Base-by-base conservation (phyloP, 2,888 invertebrate species). In the Stratiomys singularior region DNA sequence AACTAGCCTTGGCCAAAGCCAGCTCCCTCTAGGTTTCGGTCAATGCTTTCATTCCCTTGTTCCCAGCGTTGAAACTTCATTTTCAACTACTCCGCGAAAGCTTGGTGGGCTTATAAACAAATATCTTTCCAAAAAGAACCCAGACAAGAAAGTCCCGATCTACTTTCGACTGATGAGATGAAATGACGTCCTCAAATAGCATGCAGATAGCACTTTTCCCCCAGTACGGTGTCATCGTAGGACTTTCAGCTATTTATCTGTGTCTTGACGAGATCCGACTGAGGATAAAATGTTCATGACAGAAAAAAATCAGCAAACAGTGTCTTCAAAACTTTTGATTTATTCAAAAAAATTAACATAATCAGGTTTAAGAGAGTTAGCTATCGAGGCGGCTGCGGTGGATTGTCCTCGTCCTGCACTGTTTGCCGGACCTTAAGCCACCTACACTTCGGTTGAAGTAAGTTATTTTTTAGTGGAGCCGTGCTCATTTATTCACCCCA, bases 271-370 rank as follows among this genome's bases (percentile, higher is more conserved):
- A 69, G 69, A 69, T 69, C 46, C 46, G 46, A 21, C 46, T 46
- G 46, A 25, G 46, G 69, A 69, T 69, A 69, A 69, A 25, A 46
- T 23, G 13, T 46, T 21, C 63, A 69, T 13, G n/a, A 28, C 3
- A 37, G 9, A 37, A 37, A 37, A 37, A 37, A 37, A 37, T 9
- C 9, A 9, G 9, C 3, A 37, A 37, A 5, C 3, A 3, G 37
- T 37, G 3, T 37, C 69, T 46, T 23, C 15, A n/a, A n/a, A 46
- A 69, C 46, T 69, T 69, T 69, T 69, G 46, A 69, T 69, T 69
- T 69, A 69, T 69, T 69, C 69, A 37, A 13, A 69, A 44, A 69
- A 69, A 69, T 69, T 69, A 69, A 69, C 69, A 69, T 69, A 69
- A 69, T 69, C 69, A 46, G 69, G 69, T 69, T 69, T 66, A 46